These are phyloP conservation scores for Halocynthia roretzi DNA, from an alignment of 23 tunicate genomes.

Conservation along the genomic window DNA sequence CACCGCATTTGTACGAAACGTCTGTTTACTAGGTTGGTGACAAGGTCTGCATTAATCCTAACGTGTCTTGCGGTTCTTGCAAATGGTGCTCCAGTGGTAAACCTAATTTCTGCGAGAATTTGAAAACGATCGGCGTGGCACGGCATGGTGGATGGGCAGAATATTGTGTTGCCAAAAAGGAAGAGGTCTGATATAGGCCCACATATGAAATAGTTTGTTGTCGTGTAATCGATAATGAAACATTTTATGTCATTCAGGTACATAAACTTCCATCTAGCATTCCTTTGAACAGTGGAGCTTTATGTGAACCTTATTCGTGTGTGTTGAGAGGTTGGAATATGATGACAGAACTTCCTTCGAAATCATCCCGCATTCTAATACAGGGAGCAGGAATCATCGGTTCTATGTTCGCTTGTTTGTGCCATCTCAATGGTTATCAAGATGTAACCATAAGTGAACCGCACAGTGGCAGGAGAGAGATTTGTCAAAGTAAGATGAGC, in stretches of 20 bases:
- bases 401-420: constrained; percentile 2
- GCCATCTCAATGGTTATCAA: background rate
- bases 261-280: constrained; percentile 63
- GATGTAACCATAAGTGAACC: constrained; percentile 6
- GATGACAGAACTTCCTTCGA: constrained; percentile 41
- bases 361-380: constrained; percentile 38
- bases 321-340: constrained; percentile 77
- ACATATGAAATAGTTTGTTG: too few relatives aligned
- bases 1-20: background rate
- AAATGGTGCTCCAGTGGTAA: constrained; percentile 17
- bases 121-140: constrained; percentile 29
- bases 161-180: constrained; percentile 33
- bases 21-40: constrained; percentile 52
- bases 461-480: background rate
- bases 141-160: constrained; percentile 72
- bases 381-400: constrained; percentile 99
- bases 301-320: constrained; percentile 86
- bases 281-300: constrained; percentile 50
- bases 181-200: too few relatives aligned
- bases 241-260: constrained; percentile 27
- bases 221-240: too few relatives aligned
- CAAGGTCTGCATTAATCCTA: constrained; percentile 66
- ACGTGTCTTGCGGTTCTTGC: constrained; percentile 49
- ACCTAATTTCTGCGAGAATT: constrained; percentile 67
- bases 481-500: background rate